Percentiles rank a stretch among this genome's conserved stretches.
Conservation (phyloP, 2,888 invertebrate species). For the Parelbella ahira region DNA sequence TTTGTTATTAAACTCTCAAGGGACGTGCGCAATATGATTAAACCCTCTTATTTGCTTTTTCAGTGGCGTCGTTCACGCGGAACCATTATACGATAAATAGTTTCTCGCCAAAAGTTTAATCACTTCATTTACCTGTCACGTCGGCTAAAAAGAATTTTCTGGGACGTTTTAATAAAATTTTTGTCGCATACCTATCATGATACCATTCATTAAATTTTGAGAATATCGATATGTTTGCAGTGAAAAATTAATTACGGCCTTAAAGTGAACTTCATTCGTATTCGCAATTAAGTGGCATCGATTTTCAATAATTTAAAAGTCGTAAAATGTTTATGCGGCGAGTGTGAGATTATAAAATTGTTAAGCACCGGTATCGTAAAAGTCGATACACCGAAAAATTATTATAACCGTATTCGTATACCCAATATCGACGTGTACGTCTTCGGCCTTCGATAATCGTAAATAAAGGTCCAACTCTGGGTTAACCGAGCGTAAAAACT, state of each 20-base stretch:
- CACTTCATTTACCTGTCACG: slow-evolving; percentile 55
- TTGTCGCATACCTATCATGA: slow-evolving; percentile 48
- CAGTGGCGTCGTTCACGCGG: slow-evolving; percentile 62
- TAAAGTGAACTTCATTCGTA: slow-evolving; percentile 37
- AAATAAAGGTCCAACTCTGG: slow-evolving; percentile 64
- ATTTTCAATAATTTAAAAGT: slow-evolving; percentile 38
- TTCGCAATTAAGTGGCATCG: slow-evolving; percentile 42
- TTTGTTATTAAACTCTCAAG: slow-evolving; percentile 51
- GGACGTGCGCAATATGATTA: slow-evolving; percentile 42
- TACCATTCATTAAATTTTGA: slow-evolving; percentile 42
- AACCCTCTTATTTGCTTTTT: slow-evolving; percentile 59
- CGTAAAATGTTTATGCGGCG: slow-evolving; percentile 41
- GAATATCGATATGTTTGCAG: slow-evolving; percentile 31
- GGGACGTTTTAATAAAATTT: slow-evolving; percentile 60
- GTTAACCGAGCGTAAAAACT: slow-evolving; percentile 75
- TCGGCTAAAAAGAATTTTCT: slow-evolving; percentile 48
- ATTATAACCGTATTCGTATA: slow-evolving; percentile 42
- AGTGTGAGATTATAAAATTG: slow-evolving; percentile 49
- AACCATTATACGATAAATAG: slow-evolving; percentile 53
- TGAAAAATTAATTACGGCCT: slow-evolving; percentile 40
- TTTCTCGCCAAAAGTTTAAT: slow-evolving; percentile 63
- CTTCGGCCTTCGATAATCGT: slow-evolving; percentile 70
- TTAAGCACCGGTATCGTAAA: slow-evolving; percentile 51
- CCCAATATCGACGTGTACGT: slow-evolving; percentile 56
- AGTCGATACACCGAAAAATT: slow-evolving; percentile 54